These are phyloP conservation scores for Athetis lepigone DNA, from an alignment of 2,888 invertebrate genomes.

Conservation along the genomic window DNA sequence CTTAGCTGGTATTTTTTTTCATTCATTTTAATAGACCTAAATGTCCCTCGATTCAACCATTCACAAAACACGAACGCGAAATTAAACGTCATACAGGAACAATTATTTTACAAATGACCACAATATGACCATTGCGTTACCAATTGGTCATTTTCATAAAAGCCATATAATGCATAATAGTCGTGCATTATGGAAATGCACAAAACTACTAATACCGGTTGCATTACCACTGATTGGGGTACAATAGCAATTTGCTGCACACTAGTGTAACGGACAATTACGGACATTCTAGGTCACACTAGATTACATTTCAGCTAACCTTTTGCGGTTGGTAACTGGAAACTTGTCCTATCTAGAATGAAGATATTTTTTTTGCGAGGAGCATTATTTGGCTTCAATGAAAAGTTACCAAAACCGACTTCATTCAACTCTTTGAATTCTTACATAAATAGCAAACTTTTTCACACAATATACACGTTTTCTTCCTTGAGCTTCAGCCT, in stretches of 20 bases:
- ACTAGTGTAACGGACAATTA: slow-evolving; percentile 30
- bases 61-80: slow-evolving; percentile 1
- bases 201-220: slow-evolving; percentile 52
- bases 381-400: too few relatives aligned
- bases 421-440: too few relatives aligned
- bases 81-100: slow-evolving; percentile 27
- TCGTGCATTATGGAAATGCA: slow-evolving; percentile 61
- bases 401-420: too few relatives aligned
- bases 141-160: slow-evolving; percentile 55
- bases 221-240: slow-evolving; percentile 57
- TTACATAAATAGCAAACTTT: too few relatives aligned
- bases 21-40: background rate
- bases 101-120: slow-evolving; percentile 49
- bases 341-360: too few relatives aligned
- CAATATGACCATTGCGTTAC: too few relatives aligned
- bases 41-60: slow-evolving; percentile 8
- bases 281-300: slow-evolving; percentile 47
- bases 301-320: slow-evolving; percentile 33
- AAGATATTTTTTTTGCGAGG: too few relatives aligned
- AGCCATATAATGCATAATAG: slow-evolving; percentile 44
- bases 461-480: too few relatives aligned
- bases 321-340: too few relatives aligned
- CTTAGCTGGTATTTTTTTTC: too few relatives aligned
- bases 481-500: too few relatives aligned
- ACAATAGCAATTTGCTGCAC: slow-evolving; percentile 55